Percentiles rank a stretch among this genome's conserved stretches.
These are phyloP conservation scores for Drosophila funebris DNA, from an alignment of 1,140 invertebrate genomes.

Conservation along the genomic window DNA sequence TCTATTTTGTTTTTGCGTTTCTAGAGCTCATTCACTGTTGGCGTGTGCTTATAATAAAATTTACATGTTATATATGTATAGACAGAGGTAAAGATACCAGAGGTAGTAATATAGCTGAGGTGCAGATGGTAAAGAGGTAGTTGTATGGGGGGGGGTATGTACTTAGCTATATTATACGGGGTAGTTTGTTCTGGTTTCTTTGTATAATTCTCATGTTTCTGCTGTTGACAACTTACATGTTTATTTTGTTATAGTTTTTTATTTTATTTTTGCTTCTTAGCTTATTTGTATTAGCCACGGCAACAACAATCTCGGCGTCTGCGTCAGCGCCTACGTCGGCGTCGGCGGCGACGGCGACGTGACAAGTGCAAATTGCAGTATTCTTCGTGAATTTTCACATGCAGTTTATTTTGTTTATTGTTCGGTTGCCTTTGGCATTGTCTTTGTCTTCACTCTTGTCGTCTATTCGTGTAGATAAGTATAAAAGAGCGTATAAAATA, in stretches of 20 bases:
- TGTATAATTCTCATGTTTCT: slow-evolving; percentile 23
- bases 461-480: background rate
- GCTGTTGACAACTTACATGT: slow-evolving; percentile 58
- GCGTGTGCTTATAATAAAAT: slow-evolving; percentile 30
- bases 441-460: slow-evolving; percentile 5
- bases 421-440: slow-evolving; percentile 4
- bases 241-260: too few relatives aligned
- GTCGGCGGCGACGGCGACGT: slow-evolving; percentile 3
- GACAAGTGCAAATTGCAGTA: slow-evolving; percentile 45
- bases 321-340: slow-evolving; percentile 4
- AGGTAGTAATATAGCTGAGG: background rate
- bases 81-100: background rate
- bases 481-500: slow-evolving; percentile 10
- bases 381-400: slow-evolving; percentile 37
- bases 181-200: background rate
- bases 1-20: slow-evolving; percentile 1
- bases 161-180: background rate
- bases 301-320: slow-evolving; percentile 2
- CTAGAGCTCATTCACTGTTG: slow-evolving; percentile 10
- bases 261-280: slow-evolving; percentile 17
- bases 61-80: slow-evolving; percentile 1
- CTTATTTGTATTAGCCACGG: slow-evolving; percentile 14
- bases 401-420: slow-evolving; percentile 35
- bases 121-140: background rate
- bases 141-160: background rate